phyloP scores from a whole-genome alignment of 2,888 invertebrate species.

The Barypeithes pellucidus region DNA sequence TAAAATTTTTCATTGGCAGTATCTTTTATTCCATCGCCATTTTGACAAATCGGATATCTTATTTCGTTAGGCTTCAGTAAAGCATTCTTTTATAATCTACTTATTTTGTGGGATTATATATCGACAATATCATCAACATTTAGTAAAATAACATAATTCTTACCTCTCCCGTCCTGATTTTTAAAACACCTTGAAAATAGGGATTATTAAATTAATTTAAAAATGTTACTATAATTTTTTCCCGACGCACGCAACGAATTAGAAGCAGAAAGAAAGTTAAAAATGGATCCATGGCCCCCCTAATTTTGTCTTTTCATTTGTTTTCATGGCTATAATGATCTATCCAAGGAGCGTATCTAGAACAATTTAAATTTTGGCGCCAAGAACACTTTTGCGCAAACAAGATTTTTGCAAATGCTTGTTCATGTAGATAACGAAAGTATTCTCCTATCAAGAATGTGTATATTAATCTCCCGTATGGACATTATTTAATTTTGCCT shows the following conservation, averaged over 20 bases:
- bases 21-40: no score
- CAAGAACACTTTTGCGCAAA: neutral
- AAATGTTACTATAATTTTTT: no score
- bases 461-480: neutral
- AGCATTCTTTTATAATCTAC: no score
- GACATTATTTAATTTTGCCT: constrained; percentile 5
- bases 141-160: no score
- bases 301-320: constrained; percentile 8
- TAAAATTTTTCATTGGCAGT: no score
- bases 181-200: neutral
- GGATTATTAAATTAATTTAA: no score
- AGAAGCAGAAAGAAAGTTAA: neutral
- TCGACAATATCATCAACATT: no score
- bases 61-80: no score
- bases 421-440: neutral
- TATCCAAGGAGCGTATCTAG: constrained; percentile 1
- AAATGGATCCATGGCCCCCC: neutral
- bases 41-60: no score
- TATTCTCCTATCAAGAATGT: neutral
- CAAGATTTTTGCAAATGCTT: neutral
- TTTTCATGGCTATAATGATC: neutral
- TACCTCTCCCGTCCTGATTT: neutral
- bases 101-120: no score
- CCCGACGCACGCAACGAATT: neutral
- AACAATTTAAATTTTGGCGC: constrained; percentile 16